These are phyloP conservation scores for Thelaira solivaga DNA, from an alignment of 2,888 invertebrate species.

Conservation along the genomic window DNA sequence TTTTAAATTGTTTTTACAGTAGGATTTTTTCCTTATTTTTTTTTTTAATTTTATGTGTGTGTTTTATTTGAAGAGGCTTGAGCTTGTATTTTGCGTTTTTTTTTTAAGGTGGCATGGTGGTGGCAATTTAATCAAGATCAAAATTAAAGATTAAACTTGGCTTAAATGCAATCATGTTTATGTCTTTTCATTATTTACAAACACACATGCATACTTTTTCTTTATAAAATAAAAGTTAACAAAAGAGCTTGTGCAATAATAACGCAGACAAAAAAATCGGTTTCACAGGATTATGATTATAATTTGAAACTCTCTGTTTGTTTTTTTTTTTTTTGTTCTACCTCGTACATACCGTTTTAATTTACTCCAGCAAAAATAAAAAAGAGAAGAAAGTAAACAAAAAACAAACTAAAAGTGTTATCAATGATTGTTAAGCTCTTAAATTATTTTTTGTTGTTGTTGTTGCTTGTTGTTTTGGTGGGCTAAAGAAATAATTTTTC, in stretches of 20 bases:
- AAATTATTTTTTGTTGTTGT: neutral
- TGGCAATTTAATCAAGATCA: slow-evolving; percentile 62
- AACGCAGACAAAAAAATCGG: slow-evolving; percentile 31
- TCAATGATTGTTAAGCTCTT: slow-evolving; percentile 39
- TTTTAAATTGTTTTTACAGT: slow-evolving; percentile 42
- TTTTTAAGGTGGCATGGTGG: slow-evolving; percentile 56
- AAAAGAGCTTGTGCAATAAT: too few species aligned
- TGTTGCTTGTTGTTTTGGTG: too few species aligned
- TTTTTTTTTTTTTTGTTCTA: neutral
- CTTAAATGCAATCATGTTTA: slow-evolving; percentile 60
- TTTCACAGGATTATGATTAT: slow-evolving; percentile 56
- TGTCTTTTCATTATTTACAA: slow-evolving; percentile 30
- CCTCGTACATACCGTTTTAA: slow-evolving; percentile 14
- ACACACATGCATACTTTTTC: neutral
- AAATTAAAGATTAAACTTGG: slow-evolving; percentile 57
- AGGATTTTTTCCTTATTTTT: slow-evolving; percentile 22
- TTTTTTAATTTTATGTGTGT: slow-evolving; percentile 11
- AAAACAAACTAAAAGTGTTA: slow-evolving; percentile 37
- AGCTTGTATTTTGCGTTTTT: slow-evolving; percentile 23
- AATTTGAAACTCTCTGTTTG: slow-evolving; percentile 20
- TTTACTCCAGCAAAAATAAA: too few species aligned
- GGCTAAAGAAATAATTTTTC: slow-evolving; percentile 6
- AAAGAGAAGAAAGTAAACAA: neutral
- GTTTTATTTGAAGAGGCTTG: slow-evolving; percentile 28
- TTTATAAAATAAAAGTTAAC: slow-evolving; percentile 10